Conservation (phyloP, 23 tunicate species). For the Oikopleura dioica region DNA sequence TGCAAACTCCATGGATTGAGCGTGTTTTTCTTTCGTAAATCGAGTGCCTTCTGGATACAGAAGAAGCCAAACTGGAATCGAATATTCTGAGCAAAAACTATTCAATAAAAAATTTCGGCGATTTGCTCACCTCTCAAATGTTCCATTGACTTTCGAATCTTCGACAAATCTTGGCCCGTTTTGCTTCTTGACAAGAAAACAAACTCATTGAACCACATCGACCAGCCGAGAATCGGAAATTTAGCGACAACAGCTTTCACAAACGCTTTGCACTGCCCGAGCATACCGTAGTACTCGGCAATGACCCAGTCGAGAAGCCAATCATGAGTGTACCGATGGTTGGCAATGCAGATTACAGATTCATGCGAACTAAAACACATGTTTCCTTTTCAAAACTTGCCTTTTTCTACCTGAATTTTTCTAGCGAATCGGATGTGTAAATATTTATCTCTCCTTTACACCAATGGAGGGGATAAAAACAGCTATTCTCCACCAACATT, state of each 20-base stretch:
- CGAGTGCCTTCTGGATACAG: slow-evolving; percentile 8
- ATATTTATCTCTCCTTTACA: too few relatives aligned
- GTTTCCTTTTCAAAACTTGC: background rate
- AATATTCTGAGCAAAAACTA: background rate
- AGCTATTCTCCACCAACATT: too few relatives aligned
- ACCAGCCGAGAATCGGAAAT: slow-evolving; percentile 8
- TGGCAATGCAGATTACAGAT: background rate
- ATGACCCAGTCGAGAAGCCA: background rate
- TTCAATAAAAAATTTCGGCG: too few relatives aligned
- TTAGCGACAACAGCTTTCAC: background rate
- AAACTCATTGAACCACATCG: slow-evolving; percentile 8
- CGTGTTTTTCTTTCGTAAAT: background rate
- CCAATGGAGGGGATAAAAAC: too few relatives aligned
- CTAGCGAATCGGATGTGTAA: too few relatives aligned
- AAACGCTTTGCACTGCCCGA: slow-evolving; percentile 9
- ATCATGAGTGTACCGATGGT: background rate
- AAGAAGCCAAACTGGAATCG: background rate
- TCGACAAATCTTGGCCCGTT: background rate
- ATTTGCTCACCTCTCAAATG: background rate
- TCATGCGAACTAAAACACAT: too few relatives aligned
- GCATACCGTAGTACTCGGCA: background rate
- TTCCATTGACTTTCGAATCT: background rate
- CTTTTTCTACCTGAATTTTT: background rate
- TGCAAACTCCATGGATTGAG: background rate
- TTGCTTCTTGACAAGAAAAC: background rate